Percentiles rank a stretch among this genome's conserved stretches.
These are phyloP conservation scores for Chrosomus eos DNA, from an alignment of 2,797 vertebrate species.

Conservation along the genomic window DNA sequence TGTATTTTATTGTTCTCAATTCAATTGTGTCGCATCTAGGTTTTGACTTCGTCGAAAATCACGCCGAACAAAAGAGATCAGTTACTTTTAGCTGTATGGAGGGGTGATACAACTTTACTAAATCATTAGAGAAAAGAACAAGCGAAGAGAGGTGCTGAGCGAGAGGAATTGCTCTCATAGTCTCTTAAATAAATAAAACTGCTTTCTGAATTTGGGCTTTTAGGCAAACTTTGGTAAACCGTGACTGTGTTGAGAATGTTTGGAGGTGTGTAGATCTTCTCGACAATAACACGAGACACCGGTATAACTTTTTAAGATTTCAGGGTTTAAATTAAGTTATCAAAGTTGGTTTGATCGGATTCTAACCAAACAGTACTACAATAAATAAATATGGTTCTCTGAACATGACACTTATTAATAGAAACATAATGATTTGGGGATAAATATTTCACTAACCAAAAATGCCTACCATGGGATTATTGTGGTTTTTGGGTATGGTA, in stretches of 20 bases:
- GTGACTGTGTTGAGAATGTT: background rate
- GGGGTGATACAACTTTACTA: background rate
- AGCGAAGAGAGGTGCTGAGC: background rate
- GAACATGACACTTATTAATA: background rate
- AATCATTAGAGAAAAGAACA: background rate
- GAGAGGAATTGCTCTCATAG: background rate
- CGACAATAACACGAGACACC: background rate
- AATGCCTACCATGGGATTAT: background rate
- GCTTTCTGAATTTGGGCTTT: background rate
- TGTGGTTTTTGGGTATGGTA: background rate
- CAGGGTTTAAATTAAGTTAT: background rate
- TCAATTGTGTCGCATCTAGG: background rate
- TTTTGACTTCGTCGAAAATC: background rate
- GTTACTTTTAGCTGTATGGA: background rate
- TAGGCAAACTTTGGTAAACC: background rate
- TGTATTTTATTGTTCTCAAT: background rate
- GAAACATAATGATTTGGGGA: background rate
- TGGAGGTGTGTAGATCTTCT: background rate
- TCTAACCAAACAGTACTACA: background rate
- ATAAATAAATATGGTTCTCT: background rate
- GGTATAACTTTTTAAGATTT: background rate
- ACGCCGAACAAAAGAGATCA: constrained; percentile 7
- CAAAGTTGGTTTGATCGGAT: background rate
- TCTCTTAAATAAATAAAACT: background rate
- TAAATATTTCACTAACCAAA: background rate